Percentiles rank a stretch among this genome's conserved stretches.
Conservation (phyloP, 2,888 invertebrate species). For the Eupithecia insigniata region DNA sequence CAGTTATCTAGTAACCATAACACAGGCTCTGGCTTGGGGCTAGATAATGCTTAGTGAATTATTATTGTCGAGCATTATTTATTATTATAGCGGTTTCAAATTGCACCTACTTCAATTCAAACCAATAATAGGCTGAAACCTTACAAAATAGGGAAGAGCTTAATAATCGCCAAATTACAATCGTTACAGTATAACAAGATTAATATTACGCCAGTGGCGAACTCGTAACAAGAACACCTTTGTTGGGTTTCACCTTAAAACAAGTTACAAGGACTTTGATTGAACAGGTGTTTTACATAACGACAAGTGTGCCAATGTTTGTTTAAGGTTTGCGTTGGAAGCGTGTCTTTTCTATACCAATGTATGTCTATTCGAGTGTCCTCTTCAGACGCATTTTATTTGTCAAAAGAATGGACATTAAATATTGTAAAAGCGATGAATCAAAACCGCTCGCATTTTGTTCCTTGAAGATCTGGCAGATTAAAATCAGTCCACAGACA, state of each 20-base stretch:
- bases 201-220: constrained; percentile 59
- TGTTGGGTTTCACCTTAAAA: constrained; percentile 70
- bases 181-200: constrained; percentile 45
- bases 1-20: too few relatives aligned
- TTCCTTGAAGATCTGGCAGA: too few relatives aligned
- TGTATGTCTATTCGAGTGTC: neutral
- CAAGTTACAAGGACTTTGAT: constrained; percentile 60
- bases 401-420: neutral
- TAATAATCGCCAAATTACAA: constrained; percentile 31
- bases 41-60: too few relatives aligned
- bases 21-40: too few relatives aligned
- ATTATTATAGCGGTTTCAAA: neutral
- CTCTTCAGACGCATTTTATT: constrained; percentile 5
- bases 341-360: neutral
- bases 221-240: constrained; percentile 58
- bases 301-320: constrained; percentile 28
- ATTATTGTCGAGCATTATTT: too few relatives aligned
- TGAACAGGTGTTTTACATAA: constrained; percentile 45
- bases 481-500: too few relatives aligned
- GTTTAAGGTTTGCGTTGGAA: constrained; percentile 12
- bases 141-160: constrained; percentile 28
- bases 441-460: neutral
- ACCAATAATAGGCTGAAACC: constrained; percentile 14
- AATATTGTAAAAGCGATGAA: neutral
- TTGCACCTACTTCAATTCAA: neutral